Evolutionary conservation across 2,113 vertebrate species (phyloP).

Genomic region (Corythoichthys haematopterus): DNA sequence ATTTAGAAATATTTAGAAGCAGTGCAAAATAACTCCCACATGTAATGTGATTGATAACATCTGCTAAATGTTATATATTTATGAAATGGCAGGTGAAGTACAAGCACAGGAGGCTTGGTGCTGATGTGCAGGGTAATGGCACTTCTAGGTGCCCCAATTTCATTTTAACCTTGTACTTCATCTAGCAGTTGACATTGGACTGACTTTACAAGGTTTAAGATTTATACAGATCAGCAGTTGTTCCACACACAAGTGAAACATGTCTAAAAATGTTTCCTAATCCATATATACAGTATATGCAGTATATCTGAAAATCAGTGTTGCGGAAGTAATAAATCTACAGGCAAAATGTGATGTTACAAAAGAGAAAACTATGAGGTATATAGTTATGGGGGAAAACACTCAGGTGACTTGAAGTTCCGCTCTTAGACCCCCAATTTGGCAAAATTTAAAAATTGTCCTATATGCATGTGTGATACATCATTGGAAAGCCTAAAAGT

Average conservation of each 20-base stretch:
- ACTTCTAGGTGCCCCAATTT: background rate
- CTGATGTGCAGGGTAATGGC: background rate
- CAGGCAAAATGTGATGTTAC: too few species aligned
- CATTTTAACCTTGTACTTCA: background rate
- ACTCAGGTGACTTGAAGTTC: too few species aligned
- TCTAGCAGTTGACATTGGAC: background rate
- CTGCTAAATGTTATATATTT: slow-evolving; percentile 4
- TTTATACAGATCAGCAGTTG: slow-evolving; percentile 1
- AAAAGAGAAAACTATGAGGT: too few species aligned
- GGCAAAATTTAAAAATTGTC: too few species aligned
- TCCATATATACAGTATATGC: too few species aligned
- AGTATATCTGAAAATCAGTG: too few species aligned
- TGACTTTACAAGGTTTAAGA: background rate
- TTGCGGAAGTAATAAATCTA: too few species aligned
- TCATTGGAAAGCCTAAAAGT: too few species aligned
- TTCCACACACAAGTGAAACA: background rate
- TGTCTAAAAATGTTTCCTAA: background rate
- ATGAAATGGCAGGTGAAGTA: slow-evolving; percentile 6
- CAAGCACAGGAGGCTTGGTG: background rate
- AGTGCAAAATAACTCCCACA: background rate
- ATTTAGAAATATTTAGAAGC: background rate
- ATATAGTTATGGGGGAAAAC: too few species aligned
- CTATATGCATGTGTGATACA: too few species aligned
- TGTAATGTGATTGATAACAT: slow-evolving; percentile 1
- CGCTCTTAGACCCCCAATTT: too few species aligned